phyloP scores from a whole-genome alignment of 2,797 vertebrate genomes.

The Monodelphis domestica region DNA sequence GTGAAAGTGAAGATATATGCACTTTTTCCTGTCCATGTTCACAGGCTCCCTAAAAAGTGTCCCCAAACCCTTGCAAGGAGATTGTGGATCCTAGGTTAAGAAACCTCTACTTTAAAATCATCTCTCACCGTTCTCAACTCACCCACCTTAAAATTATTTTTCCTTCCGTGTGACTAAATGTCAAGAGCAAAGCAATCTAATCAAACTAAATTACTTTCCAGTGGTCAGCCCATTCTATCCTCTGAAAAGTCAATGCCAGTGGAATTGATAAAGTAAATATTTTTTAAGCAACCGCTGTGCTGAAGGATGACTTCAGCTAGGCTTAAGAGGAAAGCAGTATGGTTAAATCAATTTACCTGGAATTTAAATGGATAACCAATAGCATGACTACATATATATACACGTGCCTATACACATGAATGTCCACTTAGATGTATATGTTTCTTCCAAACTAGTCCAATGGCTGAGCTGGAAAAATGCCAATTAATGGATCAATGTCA shows the following conservation, averaged over 20 bases:
- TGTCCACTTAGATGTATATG: background rate
- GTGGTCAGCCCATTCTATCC: background rate
- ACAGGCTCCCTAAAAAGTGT: background rate
- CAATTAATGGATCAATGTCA: no score
- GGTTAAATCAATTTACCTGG: background rate
- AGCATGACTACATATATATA: background rate
- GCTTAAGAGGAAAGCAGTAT: background rate
- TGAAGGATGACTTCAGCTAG: background rate
- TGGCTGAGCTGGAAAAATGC: no score
- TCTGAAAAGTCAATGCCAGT: background rate
- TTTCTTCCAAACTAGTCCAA: no score
- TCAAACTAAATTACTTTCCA: background rate
- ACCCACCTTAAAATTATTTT: background rate
- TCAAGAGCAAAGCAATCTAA: background rate
- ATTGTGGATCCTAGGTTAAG: background rate
- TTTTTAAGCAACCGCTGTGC: background rate
- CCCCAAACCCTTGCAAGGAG: background rate
- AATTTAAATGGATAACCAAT: background rate
- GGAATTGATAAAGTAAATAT: background rate
- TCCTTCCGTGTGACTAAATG: background rate
- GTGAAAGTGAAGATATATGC: background rate
- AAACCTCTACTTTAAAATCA: background rate
- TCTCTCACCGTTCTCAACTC: background rate
- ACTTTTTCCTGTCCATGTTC: background rate
- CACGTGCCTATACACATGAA: background rate